Evolutionary conservation across 2,113 vertebrate species (phyloP).

Genomic region (Pterocles orientalis): DNA sequence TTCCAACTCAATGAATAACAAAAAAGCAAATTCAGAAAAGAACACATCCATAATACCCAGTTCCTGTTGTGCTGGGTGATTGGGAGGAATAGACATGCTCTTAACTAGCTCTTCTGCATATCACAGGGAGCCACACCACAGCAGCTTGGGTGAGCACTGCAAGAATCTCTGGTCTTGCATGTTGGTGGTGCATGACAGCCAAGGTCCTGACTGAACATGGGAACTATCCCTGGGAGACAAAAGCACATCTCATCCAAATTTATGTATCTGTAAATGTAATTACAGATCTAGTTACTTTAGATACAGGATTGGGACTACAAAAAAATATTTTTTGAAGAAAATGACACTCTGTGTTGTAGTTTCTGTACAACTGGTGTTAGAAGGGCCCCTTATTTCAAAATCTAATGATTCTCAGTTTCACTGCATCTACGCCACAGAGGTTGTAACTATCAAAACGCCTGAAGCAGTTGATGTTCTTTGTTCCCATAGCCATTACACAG

Average conservation of each 20-base stretch:
- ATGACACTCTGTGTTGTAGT: not conserved
- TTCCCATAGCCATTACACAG: not conserved
- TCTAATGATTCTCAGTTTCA: not conserved
- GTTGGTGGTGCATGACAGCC: not conserved
- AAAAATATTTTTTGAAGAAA: not conserved
- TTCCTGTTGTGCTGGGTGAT: not conserved
- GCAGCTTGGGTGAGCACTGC: not conserved
- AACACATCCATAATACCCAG: not conserved
- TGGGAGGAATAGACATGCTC: not conserved
- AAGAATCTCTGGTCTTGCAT: not conserved
- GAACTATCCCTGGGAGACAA: not conserved
- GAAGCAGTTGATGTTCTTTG: not conserved
- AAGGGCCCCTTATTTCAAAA: not conserved
- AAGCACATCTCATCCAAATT: not conserved
- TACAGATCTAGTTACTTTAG: not conserved
- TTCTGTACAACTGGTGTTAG: not conserved
- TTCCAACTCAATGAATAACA: not conserved
- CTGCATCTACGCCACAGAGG: not conserved
- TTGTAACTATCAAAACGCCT: not conserved
- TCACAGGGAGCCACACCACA: not conserved
- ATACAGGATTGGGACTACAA: not conserved
- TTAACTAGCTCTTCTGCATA: not conserved
- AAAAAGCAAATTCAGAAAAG: not conserved
- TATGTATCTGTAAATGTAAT: not conserved
- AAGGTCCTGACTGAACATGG: not conserved